phyloP scores from a whole-genome alignment of 2,113 vertebrate species.

The Anguilla japonica region DNA sequence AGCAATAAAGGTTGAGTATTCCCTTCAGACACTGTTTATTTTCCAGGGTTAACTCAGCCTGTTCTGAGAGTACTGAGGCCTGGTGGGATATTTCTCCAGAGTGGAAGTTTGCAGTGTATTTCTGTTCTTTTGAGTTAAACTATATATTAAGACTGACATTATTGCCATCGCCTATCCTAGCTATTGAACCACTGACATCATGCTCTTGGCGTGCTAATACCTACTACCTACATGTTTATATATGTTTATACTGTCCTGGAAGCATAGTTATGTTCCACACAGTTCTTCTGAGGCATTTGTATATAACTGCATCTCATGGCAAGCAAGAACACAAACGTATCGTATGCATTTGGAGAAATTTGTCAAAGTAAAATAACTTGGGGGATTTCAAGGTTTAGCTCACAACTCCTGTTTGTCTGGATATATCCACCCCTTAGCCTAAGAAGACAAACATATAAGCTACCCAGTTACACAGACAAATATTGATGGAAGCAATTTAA shows the following conservation, averaged over 20 bases:
- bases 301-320: background rate
- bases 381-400: background rate
- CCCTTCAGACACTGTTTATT: too few species aligned
- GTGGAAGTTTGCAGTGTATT: too few species aligned
- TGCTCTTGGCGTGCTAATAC: background rate
- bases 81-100: too few species aligned
- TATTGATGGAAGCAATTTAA: background rate
- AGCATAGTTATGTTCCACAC: too few species aligned
- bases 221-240: background rate
- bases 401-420: background rate
- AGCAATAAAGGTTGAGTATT: background rate
- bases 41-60: too few species aligned
- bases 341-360: background rate
- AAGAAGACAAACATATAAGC: background rate
- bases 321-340: background rate
- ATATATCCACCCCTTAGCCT: background rate
- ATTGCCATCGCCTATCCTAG: background rate
- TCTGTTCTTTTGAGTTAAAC: too few species aligned
- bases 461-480: background rate
- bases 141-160: too few species aligned
- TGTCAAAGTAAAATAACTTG: background rate
- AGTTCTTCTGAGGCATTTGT: background rate
- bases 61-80: too few species aligned
- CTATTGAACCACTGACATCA: background rate
- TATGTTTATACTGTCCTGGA: background rate